phyloP scores from a whole-genome alignment of 2,113 vertebrate genomes.

The Amazona guildingii region DNA sequence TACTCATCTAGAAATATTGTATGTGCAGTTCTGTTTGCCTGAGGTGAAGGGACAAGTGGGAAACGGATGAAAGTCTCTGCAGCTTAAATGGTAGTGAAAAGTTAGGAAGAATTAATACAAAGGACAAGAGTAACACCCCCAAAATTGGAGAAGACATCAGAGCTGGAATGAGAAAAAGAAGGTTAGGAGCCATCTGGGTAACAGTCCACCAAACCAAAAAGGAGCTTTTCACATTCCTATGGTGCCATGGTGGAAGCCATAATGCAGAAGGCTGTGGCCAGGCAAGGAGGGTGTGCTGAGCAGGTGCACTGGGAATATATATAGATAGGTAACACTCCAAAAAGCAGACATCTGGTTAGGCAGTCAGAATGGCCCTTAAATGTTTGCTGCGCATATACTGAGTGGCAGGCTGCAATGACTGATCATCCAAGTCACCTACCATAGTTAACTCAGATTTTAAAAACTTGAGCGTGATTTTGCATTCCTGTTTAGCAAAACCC shows the following conservation, averaged over 20 bases:
- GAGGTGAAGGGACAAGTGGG: not conserved
- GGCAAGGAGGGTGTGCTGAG: not conserved
- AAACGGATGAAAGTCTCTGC: not conserved
- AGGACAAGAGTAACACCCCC: not conserved
- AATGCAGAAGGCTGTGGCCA: not conserved
- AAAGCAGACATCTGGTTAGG: not conserved
- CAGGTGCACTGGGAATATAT: not conserved
- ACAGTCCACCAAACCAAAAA: not conserved
- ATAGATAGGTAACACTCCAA: not conserved
- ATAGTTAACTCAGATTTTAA: not conserved
- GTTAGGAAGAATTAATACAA: not conserved
- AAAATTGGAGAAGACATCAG: not conserved
- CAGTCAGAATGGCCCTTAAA: not conserved
- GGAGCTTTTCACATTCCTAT: not conserved
- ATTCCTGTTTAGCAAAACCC: not conserved
- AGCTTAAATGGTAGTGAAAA: not conserved
- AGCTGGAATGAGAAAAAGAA: not conserved
- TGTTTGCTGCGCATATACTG: rapidly evolving
- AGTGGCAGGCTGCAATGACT: not conserved
- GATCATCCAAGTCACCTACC: not conserved
- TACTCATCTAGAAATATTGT: not conserved
- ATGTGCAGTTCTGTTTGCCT: not conserved
- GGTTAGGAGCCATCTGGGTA: not conserved
- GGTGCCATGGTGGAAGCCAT: not conserved
- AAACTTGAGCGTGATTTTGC: not conserved